Evolutionary conservation across 2,113 vertebrate species (phyloP), one percentile per base, ranked within the genome.

Genomic region (Cochlearius cochlearius): DNA sequence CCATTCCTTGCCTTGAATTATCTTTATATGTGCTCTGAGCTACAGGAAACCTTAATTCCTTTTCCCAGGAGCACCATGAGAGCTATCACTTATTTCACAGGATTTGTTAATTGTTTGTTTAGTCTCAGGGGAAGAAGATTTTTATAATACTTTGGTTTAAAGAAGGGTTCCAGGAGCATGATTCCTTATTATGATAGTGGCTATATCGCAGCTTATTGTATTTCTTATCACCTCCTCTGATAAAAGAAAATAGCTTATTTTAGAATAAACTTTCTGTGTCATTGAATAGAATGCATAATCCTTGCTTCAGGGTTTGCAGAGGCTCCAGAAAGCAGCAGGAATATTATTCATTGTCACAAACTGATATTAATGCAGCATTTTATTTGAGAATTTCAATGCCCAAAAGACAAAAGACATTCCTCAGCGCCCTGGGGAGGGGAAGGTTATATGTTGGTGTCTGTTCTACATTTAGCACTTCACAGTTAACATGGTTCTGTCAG

Each of bases 241-340:
- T 78, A 90, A 92, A 90, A 84, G n/a, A 94, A 96, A 96, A 91
- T n/a, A 41, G 69, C 32, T 94, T 82, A 27, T 92, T 96, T 88
- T 84, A 85, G 82, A 91, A 82, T 41, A 89, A 84, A 79, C 73
- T 49, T 76, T 88, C 71, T 95, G 27, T 34, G 23, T 67, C 36
- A 15, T 64, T 93, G 83, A 94, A 93, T 15, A 62, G 76, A 83
- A 88, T 26, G 50, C 19, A 38, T 60, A 90, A 94, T 77, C 13
- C 10, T 64, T 69, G 85, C 78, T 94, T 69, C 77, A 62, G 74
- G 49, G 45, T 56, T 81, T 76, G 39, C 63, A 49, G 43, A 52
- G 26, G 22, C 83, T 92, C 81, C 50, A n/a, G 88, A 88, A 78
- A 94, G 73, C 52, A 88, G 64, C 27, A 77, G 67, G 43, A 66